Conservation (phyloP, 2,888 invertebrate genomes). For the Meta bourneti region DNA sequence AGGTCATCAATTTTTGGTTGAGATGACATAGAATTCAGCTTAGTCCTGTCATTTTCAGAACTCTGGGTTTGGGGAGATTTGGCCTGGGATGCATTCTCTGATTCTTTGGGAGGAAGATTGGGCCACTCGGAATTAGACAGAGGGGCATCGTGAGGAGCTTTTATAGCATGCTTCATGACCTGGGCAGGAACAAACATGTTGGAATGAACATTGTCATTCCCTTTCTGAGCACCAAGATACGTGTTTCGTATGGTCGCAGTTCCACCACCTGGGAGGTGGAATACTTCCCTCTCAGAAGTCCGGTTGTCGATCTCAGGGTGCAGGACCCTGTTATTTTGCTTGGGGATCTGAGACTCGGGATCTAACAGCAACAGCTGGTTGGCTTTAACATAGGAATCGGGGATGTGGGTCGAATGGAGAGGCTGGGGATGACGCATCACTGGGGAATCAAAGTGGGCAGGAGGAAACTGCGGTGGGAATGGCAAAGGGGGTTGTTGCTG, state of each 20-base stretch:
- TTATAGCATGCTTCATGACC: constrained; percentile 60
- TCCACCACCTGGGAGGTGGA: constrained; percentile 62
- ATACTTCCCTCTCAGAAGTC: constrained; percentile 32
- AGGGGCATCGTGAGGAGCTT: constrained; percentile 30
- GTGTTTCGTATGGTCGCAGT: constrained; percentile 38
- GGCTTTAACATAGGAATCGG: constrained; percentile 65
- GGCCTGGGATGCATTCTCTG: background rate
- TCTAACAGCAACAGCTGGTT: constrained; percentile 44
- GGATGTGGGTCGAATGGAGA: constrained; percentile 30
- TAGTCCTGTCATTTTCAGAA: constrained; percentile 36
- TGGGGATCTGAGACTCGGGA: background rate
- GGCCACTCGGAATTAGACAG: constrained; percentile 58
- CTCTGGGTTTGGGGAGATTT: background rate
- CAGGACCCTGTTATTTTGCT: background rate
- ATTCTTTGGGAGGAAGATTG: constrained; percentile 21
- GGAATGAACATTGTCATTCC: constrained; percentile 12
- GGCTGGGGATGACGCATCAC: constrained; percentile 59
- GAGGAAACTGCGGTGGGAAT: constrained; percentile 14
- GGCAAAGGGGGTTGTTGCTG: background rate
- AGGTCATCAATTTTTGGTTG: background rate
- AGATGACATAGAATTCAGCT: constrained; percentile 4
- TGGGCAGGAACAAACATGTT: constrained; percentile 69
- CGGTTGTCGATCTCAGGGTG: background rate
- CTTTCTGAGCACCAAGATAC: background rate
- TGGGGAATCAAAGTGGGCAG: constrained; percentile 38